Conservation (phyloP, 1,140 invertebrate species). For the Caenorhabditis latens region DNA sequence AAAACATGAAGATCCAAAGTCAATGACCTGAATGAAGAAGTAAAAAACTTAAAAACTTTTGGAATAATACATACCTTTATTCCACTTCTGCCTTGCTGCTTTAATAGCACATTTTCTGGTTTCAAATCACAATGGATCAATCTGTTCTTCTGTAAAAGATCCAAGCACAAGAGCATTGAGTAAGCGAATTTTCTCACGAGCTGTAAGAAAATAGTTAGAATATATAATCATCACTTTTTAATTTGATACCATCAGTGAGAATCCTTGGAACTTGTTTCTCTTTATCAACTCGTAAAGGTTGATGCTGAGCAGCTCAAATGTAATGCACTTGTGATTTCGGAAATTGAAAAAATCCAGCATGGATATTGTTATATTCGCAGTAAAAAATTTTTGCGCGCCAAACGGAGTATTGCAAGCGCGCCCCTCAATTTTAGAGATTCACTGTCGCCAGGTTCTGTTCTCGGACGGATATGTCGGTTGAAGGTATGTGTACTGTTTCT, state of each 20-base stretch:
- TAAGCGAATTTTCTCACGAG: constrained; percentile 98
- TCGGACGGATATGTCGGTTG: too few relatives aligned
- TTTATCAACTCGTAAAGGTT: constrained; percentile 99
- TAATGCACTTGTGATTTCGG: constrained; percentile 98
- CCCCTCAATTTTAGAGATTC: too few relatives aligned
- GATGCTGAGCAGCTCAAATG: constrained; percentile 96
- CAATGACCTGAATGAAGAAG: constrained; percentile 89
- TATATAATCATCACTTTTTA: not conserved
- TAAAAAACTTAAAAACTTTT: not conserved
- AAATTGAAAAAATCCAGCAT: constrained; percentile 98
- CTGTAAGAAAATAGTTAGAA: constrained; percentile 79
- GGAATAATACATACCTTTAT: constrained; percentile 84
- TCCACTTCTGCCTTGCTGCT: constrained; percentile 96
- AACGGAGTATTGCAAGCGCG: too few relatives aligned
- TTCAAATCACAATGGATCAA: constrained; percentile 99
- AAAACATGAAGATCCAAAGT: constrained; percentile 99
- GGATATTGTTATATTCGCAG: constrained; percentile 99
- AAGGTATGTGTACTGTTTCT: too few relatives aligned
- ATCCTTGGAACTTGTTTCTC: constrained; percentile 99
- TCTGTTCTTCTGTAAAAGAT: constrained; percentile 94
- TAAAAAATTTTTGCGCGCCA: too few relatives aligned
- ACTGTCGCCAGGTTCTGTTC: too few relatives aligned
- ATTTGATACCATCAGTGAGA: constrained; percentile 83
- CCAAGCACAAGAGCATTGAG: constrained; percentile 94
- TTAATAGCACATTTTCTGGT: constrained; percentile 93